phyloP scores from a whole-genome alignment of 2,888 invertebrate species.

The Tipula unca region DNA sequence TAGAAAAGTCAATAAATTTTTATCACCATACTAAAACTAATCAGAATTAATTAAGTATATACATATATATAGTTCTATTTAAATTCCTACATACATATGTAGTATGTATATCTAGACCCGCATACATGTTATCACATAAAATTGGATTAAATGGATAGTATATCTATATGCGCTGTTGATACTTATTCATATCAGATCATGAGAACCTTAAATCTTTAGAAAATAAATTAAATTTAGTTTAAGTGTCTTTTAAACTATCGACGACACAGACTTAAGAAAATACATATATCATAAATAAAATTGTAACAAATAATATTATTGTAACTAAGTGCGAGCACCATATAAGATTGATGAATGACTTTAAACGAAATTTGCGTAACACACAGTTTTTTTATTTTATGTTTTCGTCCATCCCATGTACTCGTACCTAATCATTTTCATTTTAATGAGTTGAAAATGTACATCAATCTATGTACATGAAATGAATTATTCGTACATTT shows the following conservation, averaged over 20 bases:
- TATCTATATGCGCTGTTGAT: not conserved
- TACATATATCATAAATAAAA: not conserved
- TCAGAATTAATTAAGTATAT: not conserved
- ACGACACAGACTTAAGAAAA: not conserved
- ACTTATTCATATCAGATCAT: not conserved
- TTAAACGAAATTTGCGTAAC: not conserved
- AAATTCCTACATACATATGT: not conserved
- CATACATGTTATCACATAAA: not conserved
- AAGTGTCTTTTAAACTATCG: not conserved
- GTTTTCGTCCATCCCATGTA: not conserved
- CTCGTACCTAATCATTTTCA: not conserved
- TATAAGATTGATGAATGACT: not conserved
- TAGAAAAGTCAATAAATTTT: not conserved
- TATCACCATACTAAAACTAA: not conserved
- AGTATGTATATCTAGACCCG: not conserved
- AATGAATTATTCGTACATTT: not conserved
- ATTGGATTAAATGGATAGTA: not conserved
- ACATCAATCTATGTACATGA: not conserved
- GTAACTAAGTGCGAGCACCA: not conserved
- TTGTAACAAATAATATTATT: too few relatives aligned
- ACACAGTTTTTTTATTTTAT: not conserved
- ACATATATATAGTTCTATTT: not conserved
- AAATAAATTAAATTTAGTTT: not conserved
- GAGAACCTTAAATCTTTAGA: not conserved
- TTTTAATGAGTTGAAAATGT: not conserved